These are phyloP conservation scores for Malthinus seriepunctatus DNA, from an alignment of 2,888 invertebrate species.

Conservation along the genomic window DNA sequence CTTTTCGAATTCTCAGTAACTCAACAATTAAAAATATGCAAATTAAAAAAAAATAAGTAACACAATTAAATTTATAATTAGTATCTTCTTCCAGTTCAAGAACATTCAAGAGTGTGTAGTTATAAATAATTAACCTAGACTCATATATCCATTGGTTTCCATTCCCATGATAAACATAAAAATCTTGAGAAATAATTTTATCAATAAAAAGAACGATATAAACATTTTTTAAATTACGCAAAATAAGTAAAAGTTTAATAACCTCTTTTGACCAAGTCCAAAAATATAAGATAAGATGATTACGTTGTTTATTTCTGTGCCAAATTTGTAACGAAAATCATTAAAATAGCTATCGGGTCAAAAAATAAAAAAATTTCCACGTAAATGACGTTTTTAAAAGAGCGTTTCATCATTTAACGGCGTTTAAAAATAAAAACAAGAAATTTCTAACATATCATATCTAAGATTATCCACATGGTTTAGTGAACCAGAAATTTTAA, in stretches of 20 bases:
- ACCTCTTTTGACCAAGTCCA: conserved; percentile 8
- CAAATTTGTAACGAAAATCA: conserved; percentile 7
- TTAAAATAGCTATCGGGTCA: conserved; percentile 9
- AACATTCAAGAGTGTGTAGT: neutral
- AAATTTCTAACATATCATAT: too few species aligned
- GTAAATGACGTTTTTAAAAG: neutral
- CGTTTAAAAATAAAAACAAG: conserved; percentile 5
- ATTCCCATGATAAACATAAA: too few species aligned
- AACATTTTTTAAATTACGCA: too few species aligned
- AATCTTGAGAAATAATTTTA: too few species aligned
- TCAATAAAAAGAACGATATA: too few species aligned
- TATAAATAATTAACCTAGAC: conserved; percentile 18
- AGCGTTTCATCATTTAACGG: neutral
- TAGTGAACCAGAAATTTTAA: too few species aligned
- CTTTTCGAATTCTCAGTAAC: too few species aligned
- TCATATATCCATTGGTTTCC: neutral
- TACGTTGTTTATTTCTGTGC: conserved; percentile 4
- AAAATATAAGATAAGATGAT: conserved; percentile 7
- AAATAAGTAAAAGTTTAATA: conserved; percentile 7
- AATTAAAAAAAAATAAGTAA: too few species aligned
- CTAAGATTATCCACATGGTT: too few species aligned
- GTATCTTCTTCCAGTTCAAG: neutral
- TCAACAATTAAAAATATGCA: too few species aligned
- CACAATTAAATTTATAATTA: too few species aligned
- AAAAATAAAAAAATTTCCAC: conserved; percentile 5